Evolutionary conservation across 2,888 invertebrate species (phyloP), one percentile per base, ranked within the genome.

Genomic region (Charanyca ferruginea): DNA sequence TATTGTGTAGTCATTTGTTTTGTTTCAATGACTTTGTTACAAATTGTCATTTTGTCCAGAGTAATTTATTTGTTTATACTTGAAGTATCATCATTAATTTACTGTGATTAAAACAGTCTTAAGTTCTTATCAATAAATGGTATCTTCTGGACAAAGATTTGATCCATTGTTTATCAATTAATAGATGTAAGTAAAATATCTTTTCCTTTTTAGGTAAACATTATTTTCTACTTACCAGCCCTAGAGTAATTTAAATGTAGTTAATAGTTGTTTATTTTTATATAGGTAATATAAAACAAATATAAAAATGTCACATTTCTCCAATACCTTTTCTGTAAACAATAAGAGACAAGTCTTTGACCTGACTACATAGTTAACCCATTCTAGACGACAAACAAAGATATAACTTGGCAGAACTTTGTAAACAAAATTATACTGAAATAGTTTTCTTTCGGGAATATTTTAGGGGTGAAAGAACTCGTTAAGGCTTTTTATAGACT

Each of bases 361-460:
- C 38, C 35, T 0, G 1, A 28, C n/a, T n/a, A n/a, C n/a, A n/a
- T n/a, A n/a, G n/a, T n/a, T n/a, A n/a, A n/a, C n/a, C n/a, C n/a
- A 38, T 23, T 67, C 0, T 22, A n/a, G 0, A 32, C 9, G 11
- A 23, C 45, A 47, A 61, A 63, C 55, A 71, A 52, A 55, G 16
- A 38, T 20, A n/a, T 7, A 22, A 23, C 16, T 22, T 9, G 5
- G 7, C 20, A 5, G n/a, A 64, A 20, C 32, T 54, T 48, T 9
- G 2, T 22, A 11, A 66, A 38, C 38, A 45, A 52, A 65, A 52
- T 20, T 42, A 13, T 18, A n/a, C 1, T 6, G 8, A 8, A 6
- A 22, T 22, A 13, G 8, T 18, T 44, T 41, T 42, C 28, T 22
- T 42, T 42, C 6, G 9, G 9, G n/a, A 38, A 42, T 44, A n/a